Base-by-base conservation (phyloP, 2,797 vertebrate genomes). In the Cynodonichthys magdalenae region DNA sequence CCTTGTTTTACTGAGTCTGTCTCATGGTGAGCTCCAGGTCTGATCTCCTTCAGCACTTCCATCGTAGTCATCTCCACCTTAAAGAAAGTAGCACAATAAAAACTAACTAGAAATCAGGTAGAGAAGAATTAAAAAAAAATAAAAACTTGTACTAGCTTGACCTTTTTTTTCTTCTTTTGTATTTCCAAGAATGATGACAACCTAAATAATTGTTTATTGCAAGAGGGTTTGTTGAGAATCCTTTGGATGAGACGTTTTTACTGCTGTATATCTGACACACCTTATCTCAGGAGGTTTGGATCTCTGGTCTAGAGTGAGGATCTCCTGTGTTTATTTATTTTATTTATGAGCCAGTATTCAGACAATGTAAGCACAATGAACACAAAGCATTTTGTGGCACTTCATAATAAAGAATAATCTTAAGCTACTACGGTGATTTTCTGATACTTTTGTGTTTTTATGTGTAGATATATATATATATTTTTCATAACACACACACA, bases 351-450 rank as follows among this genome's bases (percentile, higher is more conserved):
- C 92, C 93, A 94, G 91, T 94, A 92, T 94, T 93, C 90, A 93
- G 92, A 92, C 89, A 89, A 94, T 95, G 93, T 94, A 94, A 95
- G 94, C 94, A 95, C 94, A 95, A 94, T 87, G 89, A 92, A 92
- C 91, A 94, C 91, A 93, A 94, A 92, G 92, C 92, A 93, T 94
- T 94, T 94, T 93, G 92, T 94, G 91, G 92, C 92, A 94, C 94
- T 94, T 95, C 93, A 94, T 94, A 95, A 94, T 94, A 94, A 95
- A 95, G 93, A 92, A 89, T 90, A 93, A 93, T 90, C 87, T 89
- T 89, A 93, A 93, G 78, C 80, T 91, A 89, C 77, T 77, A 77
- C 72, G 66, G 75, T 63, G 64, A 71, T 80, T 48, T 81, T 87
- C 75, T 81, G 51, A 49, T n/a, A 69, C 58, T 85, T 66, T 67